Conservation (phyloP, 2,113 vertebrate species). For the Charadrius vociferus region DNA sequence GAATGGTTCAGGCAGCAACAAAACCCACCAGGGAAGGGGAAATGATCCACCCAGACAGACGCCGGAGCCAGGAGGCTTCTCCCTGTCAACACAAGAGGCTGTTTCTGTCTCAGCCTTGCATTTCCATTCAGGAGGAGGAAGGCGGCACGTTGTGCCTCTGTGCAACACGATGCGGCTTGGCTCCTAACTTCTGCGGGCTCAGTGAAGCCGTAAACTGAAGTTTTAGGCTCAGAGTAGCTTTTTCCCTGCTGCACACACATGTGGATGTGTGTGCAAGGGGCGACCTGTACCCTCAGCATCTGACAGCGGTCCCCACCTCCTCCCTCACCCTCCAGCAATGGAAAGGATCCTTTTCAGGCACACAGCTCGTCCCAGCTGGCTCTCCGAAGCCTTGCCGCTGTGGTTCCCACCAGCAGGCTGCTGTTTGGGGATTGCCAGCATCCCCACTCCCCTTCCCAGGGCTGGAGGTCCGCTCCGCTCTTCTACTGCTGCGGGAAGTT, state of each 20-base stretch:
- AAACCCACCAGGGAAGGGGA: neutral
- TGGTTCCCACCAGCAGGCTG: fast-evolving
- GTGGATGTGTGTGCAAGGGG: fast-evolving
- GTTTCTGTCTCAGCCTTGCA: neutral
- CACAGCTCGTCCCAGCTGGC: neutral
- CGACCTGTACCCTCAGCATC: neutral
- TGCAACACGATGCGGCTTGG: neutral
- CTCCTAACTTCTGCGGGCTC: neutral
- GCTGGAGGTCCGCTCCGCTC: neutral
- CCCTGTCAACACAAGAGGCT: neutral
- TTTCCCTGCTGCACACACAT: fast-evolving
- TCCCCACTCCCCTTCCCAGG: neutral
- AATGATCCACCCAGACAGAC: neutral
- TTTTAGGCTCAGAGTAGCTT: neutral
- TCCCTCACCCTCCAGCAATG: neutral
- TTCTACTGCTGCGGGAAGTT: neutral
- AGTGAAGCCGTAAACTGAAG: fast-evolving
- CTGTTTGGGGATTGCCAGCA: neutral
- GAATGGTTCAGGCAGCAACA: neutral
- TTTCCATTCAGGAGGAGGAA: neutral
- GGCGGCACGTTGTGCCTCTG: neutral
- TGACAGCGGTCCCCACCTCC: fast-evolving
- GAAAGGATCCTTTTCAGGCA: neutral
- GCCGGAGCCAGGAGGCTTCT: neutral
- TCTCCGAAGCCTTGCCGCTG: neutral